Percentiles rank a stretch among this genome's conserved stretches.
phyloP scores from a whole-genome alignment of 2,888 invertebrate genomes.

The Leptinotarsa juncta region DNA sequence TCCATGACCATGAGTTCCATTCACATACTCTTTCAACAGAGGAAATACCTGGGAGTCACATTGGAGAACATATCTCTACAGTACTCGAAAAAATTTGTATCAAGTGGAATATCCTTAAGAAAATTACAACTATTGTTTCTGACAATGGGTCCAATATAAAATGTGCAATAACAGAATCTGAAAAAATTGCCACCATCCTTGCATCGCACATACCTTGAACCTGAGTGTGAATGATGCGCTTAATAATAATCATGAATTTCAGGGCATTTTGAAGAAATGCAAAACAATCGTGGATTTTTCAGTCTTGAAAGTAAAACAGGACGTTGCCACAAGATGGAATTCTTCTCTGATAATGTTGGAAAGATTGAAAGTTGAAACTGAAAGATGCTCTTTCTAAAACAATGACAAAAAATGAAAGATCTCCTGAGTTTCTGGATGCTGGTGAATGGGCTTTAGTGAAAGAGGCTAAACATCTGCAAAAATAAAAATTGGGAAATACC shows the following conservation, averaged over 20 bases:
- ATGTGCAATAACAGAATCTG: not conserved
- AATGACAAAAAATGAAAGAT: too few species aligned
- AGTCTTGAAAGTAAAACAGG: slow-evolving; percentile 22
- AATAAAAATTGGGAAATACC: too few species aligned
- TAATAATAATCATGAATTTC: not conserved
- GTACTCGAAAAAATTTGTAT: not conserved
- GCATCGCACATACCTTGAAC: too few species aligned
- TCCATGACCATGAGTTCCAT: slow-evolving; percentile 38
- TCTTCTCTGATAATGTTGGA: not conserved
- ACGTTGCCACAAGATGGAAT: slow-evolving; percentile 18
- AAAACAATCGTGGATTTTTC: slow-evolving; percentile 39
- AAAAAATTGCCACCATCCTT: not conserved
- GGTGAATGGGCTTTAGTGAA: too few species aligned
- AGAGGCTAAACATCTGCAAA: too few species aligned
- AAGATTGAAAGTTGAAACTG: too few species aligned
- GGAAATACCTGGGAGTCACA: slow-evolving; percentile 39
- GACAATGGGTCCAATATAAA: too few species aligned
- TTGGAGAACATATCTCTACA: slow-evolving; percentile 5
- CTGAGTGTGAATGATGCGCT: not conserved
- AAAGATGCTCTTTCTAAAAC: too few species aligned
- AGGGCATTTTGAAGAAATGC: slow-evolving; percentile 38
- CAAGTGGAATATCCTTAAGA: too few species aligned
- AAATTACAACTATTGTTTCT: too few species aligned
- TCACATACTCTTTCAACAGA: slow-evolving; percentile 45
- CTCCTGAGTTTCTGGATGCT: too few species aligned